A percentile compares a stretch with the other conserved stretches of the same genome.
Conservation (phyloP, 2,888 invertebrate species). For the Coleophora deauratella region DNA sequence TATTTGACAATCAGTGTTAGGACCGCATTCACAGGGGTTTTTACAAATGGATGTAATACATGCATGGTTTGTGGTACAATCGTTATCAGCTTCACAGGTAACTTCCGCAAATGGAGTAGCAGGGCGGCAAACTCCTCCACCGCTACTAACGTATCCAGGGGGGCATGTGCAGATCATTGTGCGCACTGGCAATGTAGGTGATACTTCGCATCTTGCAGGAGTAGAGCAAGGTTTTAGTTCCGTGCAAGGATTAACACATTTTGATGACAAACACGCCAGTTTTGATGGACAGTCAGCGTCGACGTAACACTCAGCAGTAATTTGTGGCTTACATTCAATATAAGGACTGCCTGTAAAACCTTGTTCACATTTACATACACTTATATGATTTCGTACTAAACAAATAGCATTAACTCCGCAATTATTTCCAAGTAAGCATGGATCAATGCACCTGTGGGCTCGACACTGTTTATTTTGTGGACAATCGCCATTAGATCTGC, state of each 20-base stretch:
- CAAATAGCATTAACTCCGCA: slow-evolving; percentile 88
- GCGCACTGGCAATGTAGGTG: slow-evolving; percentile 86
- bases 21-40: slow-evolving; percentile 89
- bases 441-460: slow-evolving; percentile 89
- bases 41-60: slow-evolving; percentile 87
- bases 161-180: slow-evolving; percentile 94
- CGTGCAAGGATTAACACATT: slow-evolving; percentile 88
- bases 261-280: slow-evolving; percentile 85
- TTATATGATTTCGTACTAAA: slow-evolving; percentile 84
- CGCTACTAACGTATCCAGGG: slow-evolving; percentile 89
- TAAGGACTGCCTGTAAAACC: slow-evolving; percentile 88
- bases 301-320: slow-evolving; percentile 82
- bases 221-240: slow-evolving; percentile 84
- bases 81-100: slow-evolving; percentile 83
- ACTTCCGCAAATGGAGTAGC: slow-evolving; percentile 76
- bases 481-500: slow-evolving; percentile 90
- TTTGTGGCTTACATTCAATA: slow-evolving; percentile 83
- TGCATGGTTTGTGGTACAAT: slow-evolving; percentile 84
- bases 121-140: slow-evolving; percentile 87
- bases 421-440: slow-evolving; percentile 83
- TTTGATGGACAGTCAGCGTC: slow-evolving; percentile 88
- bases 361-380: slow-evolving; percentile 88
- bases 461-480: slow-evolving; percentile 88
- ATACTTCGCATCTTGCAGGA: slow-evolving; percentile 87
- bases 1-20: slow-evolving; percentile 88